Evolutionary conservation across 2,113 vertebrate species (phyloP).

Genomic region (Scophthalmus maximus): DNA sequence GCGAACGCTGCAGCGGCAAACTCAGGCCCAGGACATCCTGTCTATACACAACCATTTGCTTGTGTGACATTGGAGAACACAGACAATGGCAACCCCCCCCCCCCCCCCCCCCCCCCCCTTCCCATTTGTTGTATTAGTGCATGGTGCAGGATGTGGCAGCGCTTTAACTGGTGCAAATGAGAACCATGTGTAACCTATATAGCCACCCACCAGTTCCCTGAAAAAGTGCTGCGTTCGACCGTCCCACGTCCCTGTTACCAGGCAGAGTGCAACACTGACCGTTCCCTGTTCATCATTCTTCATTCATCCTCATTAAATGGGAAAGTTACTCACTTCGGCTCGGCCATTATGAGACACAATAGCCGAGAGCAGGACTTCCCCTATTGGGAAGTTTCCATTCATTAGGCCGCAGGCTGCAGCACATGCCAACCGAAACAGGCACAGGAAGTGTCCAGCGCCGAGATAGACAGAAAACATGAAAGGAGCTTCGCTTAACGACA

Average conservation of each 20-base stretch:
- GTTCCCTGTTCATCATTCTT: slow-evolving; percentile 19
- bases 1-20: not conserved
- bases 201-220: slow-evolving; percentile 19
- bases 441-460: slow-evolving; percentile 51
- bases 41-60: not conserved
- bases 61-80: not conserved
- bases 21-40: not conserved
- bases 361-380: slow-evolving; percentile 61
- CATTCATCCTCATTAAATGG: not conserved
- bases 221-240: slow-evolving; percentile 32
- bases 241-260: slow-evolving; percentile 49
- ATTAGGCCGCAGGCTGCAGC: slow-evolving; percentile 30
- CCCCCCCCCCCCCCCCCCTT: not conserved
- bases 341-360: slow-evolving; percentile 55
- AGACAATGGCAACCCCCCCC: not conserved
- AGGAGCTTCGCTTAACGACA: slow-evolving; percentile 19
- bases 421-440: slow-evolving; percentile 39
- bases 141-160: slow-evolving; percentile 51
- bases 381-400: slow-evolving; percentile 49
- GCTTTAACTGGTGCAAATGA: slow-evolving; percentile 60
- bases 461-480: slow-evolving; percentile 26
- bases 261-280: slow-evolving; percentile 34
- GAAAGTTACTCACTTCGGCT: slow-evolving; percentile 20
- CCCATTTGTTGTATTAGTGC: slow-evolving; percentile 46
- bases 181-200: slow-evolving; percentile 73